Base-by-base conservation (phyloP, 2,888 invertebrate genomes). In the Drosophila imparisetae region DNA sequence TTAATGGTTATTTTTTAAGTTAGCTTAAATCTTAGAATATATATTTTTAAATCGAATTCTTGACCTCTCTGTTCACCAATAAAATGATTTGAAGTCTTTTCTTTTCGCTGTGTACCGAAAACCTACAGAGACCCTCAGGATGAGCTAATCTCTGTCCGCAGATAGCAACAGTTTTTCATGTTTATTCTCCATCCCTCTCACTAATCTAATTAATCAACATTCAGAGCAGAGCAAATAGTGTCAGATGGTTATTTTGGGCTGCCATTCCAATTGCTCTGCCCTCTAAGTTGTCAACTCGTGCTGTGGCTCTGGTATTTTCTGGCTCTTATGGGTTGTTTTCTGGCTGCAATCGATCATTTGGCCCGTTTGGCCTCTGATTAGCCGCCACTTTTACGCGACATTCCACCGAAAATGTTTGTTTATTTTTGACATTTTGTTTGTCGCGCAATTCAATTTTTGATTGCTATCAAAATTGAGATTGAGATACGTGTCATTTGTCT, bases 121-220 rank as follows among this genome's bases (percentile, higher is more conserved):
- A 29, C 53, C 52, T 57, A 10, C 60, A 55, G 59, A 59, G 55
- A 66, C 68, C 60, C 72, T 80, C 68, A 72, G 75, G 86, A 88
- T 86, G 83, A 78, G 73, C 86, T 69, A 83, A 88, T 83, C 89
- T 86, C 52, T 55, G 27, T 18, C 21, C 34, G 48, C 18, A 42
- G 58, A 32, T 42, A 36, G 36, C 13, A n/a, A 13, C 27, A 15
- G 32, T 36, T 21, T 11, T 40, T 48, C 24, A 13, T 48, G 21
- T 18, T 29, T 15, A n/a, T 13, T 18, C 58, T 30, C 27, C 32
- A 18, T 30, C 29, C 53, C 27, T 10, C 45, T 59, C 66, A 60
- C 69, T 72, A 77, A 88, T 88, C 88, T 86, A 85, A 85, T 85
- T 90, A 89, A 88, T 90, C 85, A 85, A 73, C 73, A 85, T 85